A percentile compares a stretch with the other conserved stretches of the same genome.
Evolutionary conservation across 2,797 vertebrate genomes (phyloP).

Genomic region (Anabas testudineus): DNA sequence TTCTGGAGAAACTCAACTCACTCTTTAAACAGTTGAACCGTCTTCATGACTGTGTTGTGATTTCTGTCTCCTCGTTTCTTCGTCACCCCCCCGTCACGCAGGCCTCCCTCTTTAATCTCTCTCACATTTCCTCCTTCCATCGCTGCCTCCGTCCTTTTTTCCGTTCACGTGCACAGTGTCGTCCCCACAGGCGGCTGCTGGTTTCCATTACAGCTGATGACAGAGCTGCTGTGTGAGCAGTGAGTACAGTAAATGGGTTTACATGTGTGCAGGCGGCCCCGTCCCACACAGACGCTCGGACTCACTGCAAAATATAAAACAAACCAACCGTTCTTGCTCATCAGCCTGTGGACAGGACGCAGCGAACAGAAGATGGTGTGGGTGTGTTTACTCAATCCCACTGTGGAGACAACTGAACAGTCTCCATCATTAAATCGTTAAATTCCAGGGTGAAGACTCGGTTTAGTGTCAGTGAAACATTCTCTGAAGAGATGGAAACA

Average conservation of each 20-base stretch:
- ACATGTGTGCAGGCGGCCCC: neutral
- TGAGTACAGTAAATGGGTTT: constrained; percentile 1
- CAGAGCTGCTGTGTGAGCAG: constrained; percentile 6
- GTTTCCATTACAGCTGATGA: constrained; percentile 56
- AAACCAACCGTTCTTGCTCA: neutral
- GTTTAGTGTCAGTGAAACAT: no score
- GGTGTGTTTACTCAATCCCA: neutral
- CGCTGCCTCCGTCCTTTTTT: constrained; percentile 36
- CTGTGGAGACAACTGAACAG: no score
- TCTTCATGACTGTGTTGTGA: neutral
- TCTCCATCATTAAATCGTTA: no score
- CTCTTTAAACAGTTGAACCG: no score
- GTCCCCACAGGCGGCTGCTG: constrained; percentile 44
- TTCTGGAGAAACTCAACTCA: no score
- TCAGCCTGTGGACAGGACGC: neutral
- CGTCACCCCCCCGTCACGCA: no score
- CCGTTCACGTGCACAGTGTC: constrained; percentile 30
- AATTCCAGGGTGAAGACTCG: no score
- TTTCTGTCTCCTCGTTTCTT: neutral
- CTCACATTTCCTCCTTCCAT: constrained; percentile 15
- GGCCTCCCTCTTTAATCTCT: constrained; percentile 40
- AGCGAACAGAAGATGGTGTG: neutral
- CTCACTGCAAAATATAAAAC: neutral
- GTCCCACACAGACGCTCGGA: neutral
- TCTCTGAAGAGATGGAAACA: no score